Evolutionary conservation across 2,113 vertebrate species (phyloP).

Genomic region (Heliornis fulica): DNA sequence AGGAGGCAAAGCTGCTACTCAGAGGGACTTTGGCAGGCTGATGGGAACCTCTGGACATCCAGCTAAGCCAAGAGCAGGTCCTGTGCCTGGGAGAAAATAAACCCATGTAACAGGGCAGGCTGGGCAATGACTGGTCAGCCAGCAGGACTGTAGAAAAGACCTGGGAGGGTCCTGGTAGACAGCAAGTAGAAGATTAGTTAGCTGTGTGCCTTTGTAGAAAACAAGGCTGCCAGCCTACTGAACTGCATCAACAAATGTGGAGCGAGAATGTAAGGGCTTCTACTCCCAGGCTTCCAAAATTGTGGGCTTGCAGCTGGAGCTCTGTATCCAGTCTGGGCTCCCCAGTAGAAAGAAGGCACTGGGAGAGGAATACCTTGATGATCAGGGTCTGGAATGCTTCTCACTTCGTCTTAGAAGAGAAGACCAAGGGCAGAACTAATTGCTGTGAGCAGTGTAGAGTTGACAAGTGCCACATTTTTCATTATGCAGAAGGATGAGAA

Average conservation of each 20-base stretch:
- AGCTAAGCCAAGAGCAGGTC: not conserved
- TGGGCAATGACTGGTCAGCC: not conserved
- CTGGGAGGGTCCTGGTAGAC: fast-evolving
- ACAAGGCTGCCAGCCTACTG: not conserved
- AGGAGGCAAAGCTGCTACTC: not conserved
- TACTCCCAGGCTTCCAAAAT: not conserved
- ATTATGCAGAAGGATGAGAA: not conserved
- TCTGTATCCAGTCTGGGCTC: not conserved
- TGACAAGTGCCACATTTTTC: not conserved
- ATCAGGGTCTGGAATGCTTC: not conserved
- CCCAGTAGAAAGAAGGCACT: not conserved
- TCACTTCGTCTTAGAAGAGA: not conserved
- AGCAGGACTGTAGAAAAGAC: not conserved
- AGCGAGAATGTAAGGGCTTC: not conserved
- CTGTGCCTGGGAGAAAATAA: not conserved
- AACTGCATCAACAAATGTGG: not conserved
- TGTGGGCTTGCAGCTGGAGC: not conserved
- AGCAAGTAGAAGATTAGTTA: fast-evolving
- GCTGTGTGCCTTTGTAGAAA: not conserved
- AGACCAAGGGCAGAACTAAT: not conserved
- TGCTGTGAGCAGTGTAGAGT: not conserved
- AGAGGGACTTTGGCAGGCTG: not conserved
- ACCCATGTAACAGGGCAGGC: not conserved
- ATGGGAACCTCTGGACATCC: not conserved
- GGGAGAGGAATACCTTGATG: not conserved